These are phyloP conservation scores for Manduca sexta DNA, from an alignment of 1,140 invertebrate species.

Conservation along the genomic window DNA sequence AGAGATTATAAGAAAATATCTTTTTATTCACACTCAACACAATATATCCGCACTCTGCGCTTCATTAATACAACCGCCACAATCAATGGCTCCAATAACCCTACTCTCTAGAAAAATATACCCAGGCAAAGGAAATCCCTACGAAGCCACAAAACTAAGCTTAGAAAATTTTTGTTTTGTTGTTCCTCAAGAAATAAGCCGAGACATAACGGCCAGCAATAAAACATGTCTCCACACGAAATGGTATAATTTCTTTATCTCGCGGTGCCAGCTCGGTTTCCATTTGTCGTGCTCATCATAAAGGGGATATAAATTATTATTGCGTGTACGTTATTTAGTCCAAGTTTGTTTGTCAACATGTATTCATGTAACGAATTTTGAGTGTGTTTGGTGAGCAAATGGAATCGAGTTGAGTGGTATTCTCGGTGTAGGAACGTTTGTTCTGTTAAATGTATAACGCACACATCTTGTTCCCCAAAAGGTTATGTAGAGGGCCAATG, in stretches of 20 bases:
- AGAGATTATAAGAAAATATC: too few relatives aligned
- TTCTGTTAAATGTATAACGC: too few relatives aligned
- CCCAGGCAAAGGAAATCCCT: too few relatives aligned
- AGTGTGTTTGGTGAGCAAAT: neutral
- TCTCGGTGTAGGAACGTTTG: too few relatives aligned
- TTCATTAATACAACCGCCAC: too few relatives aligned
- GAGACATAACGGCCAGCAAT: constrained; percentile 34
- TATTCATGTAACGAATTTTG: neutral
- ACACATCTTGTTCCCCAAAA: too few relatives aligned
- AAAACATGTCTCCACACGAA: constrained; percentile 40
- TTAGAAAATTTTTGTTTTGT: neutral
- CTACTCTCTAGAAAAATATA: too few relatives aligned
- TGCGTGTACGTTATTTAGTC: constrained; percentile 10
- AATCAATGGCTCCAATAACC: too few relatives aligned
- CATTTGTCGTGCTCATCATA: constrained; percentile 50
- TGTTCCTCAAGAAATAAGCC: neutral
- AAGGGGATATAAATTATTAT: constrained; percentile 48
- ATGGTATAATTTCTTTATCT: constrained; percentile 56
- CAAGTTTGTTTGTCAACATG: constrained; percentile 5
- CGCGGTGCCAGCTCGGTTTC: constrained; percentile 36
- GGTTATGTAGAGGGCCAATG: too few relatives aligned
- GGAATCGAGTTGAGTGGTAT: too few relatives aligned
- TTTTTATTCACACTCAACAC: too few relatives aligned
- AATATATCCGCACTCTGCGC: too few relatives aligned
- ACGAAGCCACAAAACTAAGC: neutral